phyloP scores from a whole-genome alignment of 2,113 vertebrate species.

The Vidua macroura region DNA sequence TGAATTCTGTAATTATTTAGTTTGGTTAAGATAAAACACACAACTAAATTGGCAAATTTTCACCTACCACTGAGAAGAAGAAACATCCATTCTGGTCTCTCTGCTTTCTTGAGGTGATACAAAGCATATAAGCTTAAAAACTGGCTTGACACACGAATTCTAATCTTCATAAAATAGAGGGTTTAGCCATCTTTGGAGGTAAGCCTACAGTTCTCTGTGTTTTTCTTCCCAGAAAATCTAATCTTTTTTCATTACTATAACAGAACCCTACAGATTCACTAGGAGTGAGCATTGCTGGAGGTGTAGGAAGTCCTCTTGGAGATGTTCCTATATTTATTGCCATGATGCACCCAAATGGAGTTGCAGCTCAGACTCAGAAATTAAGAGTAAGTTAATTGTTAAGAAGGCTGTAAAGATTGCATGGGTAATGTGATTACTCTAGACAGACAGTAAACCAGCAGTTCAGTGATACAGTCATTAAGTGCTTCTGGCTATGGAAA shows the following conservation, averaged over 20 bases:
- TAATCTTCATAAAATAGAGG: not conserved
- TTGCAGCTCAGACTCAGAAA: conserved; percentile 94
- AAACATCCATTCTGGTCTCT: not conserved
- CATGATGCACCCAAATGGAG: conserved; percentile 94
- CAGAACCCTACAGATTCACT: conserved; percentile 86
- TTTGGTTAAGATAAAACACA: not conserved
- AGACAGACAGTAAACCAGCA: not conserved
- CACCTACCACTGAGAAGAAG: not conserved
- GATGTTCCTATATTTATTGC: conserved; percentile 97
- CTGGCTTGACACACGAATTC: not conserved
- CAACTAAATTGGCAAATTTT: not conserved
- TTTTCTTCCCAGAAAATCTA: not conserved
- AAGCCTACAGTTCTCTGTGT: not conserved
- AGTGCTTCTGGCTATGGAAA: not conserved
- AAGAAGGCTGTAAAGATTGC: not conserved
- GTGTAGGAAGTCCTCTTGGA: conserved; percentile 93
- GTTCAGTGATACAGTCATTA: not conserved
- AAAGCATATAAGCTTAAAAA: not conserved
- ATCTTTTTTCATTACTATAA: not conserved
- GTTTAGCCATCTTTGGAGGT: not conserved
- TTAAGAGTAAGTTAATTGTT: conserved; percentile 80
- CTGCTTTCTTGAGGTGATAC: not conserved
- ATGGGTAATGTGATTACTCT: not conserved
- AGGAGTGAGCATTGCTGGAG: conserved; percentile 95
- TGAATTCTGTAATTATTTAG: not conserved